These are phyloP conservation scores for Chaetodon trifascialis DNA, from an alignment of 2,113 vertebrate species.

Conservation along the genomic window DNA sequence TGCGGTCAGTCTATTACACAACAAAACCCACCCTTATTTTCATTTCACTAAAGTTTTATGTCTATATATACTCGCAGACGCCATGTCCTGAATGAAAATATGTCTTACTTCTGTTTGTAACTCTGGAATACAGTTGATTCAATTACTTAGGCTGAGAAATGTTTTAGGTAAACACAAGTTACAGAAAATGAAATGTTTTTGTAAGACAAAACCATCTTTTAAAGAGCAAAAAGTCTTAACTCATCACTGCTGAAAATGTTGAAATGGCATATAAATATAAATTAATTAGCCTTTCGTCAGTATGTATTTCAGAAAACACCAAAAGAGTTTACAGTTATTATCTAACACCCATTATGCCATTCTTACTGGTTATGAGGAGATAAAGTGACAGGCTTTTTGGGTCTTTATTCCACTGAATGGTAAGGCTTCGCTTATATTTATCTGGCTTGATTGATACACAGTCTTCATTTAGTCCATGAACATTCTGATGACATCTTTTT, in stretches of 20 bases:
- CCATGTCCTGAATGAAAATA: slow-evolving; percentile 23
- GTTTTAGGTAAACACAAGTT: neutral
- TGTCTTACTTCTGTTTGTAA: neutral
- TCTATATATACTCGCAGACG: slow-evolving; percentile 11
- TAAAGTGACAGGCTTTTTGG: too few relatives aligned
- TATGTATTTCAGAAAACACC: neutral
- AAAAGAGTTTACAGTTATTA: neutral
- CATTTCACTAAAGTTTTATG: slow-evolving; percentile 33
- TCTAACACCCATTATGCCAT: neutral
- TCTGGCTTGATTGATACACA: too few relatives aligned
- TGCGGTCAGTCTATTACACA: slow-evolving; percentile 62
- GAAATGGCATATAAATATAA: too few relatives aligned
- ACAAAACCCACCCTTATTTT: slow-evolving; percentile 53
- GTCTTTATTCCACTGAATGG: too few relatives aligned
- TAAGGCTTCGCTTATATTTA: too few relatives aligned
- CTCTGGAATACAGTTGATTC: neutral
- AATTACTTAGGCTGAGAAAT: neutral
- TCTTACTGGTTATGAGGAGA: too few relatives aligned
- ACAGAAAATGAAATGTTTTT: too few relatives aligned
- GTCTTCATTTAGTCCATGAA: too few relatives aligned
- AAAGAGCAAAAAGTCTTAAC: neutral
- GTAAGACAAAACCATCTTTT: neutral
- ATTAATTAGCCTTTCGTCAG: neutral
- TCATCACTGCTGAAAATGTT: too few relatives aligned
- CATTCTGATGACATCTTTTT: too few relatives aligned